Evolutionary conservation across 2,113 vertebrate species (phyloP).

Genomic region (Neodon shergylaensis): DNA sequence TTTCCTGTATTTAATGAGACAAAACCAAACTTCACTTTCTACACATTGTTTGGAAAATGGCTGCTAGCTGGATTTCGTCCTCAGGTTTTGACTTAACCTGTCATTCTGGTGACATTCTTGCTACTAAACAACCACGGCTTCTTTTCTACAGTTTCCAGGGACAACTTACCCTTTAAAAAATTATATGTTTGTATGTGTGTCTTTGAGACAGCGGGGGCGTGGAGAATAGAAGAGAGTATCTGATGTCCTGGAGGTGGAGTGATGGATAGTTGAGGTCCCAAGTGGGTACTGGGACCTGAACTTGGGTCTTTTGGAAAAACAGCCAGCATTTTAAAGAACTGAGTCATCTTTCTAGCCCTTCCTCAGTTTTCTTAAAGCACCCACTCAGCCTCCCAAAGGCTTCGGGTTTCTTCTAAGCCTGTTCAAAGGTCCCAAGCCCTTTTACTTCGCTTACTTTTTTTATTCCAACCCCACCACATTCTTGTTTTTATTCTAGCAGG

Average conservation of each 20-base stretch:
- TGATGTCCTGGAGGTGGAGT: neutral
- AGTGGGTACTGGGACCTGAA: neutral
- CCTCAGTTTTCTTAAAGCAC: neutral
- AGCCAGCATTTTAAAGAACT: neutral
- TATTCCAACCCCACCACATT: neutral
- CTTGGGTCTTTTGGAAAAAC: neutral
- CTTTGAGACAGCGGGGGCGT: accelerated
- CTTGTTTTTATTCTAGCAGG: neutral
- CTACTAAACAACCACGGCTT: neutral
- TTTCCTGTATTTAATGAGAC: neutral
- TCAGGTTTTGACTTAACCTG: neutral
- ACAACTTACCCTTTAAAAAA: neutral
- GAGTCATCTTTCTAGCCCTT: neutral
- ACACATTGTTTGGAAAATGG: neutral
- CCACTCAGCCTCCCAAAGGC: neutral
- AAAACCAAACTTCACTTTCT: neutral
- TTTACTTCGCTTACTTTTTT: neutral
- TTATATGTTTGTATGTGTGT: neutral
- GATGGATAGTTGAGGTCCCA: neutral
- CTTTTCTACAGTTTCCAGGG: neutral
- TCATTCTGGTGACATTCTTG: neutral
- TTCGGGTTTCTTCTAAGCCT: neutral
- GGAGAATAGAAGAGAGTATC: neutral
- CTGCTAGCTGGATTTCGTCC: neutral
- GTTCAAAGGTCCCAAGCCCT: neutral